phyloP scores from a whole-genome alignment of 2,888 invertebrate species.

The Agriopis marginaria region DNA sequence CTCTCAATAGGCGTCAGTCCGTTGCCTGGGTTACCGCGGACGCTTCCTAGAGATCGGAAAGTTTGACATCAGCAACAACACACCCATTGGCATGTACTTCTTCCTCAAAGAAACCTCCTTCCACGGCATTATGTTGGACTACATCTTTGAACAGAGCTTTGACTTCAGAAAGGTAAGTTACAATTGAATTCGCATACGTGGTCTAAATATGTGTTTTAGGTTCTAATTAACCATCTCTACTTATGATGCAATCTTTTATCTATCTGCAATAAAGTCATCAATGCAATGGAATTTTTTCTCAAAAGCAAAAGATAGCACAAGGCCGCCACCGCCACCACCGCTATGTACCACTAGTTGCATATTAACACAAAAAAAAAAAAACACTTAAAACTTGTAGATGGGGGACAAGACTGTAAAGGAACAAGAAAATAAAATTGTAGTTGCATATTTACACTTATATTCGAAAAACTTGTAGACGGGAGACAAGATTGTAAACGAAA shows the following conservation, averaged over 20 bases:
- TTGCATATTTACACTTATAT: too few species aligned
- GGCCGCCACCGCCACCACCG: too few species aligned
- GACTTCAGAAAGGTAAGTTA: slow-evolving; percentile 71
- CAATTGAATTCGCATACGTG: background rate
- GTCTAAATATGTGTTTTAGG: background rate
- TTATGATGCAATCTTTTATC: too few species aligned
- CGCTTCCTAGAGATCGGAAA: slow-evolving; percentile 93
- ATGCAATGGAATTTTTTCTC: too few species aligned
- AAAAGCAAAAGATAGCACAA: too few species aligned
- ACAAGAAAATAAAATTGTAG: too few species aligned
- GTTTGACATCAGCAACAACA: slow-evolving; percentile 90
- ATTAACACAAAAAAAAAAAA: too few species aligned
- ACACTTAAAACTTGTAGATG: too few species aligned
- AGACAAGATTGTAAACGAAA: background rate
- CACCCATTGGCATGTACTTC: slow-evolving; percentile 88
- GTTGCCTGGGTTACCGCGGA: slow-evolving; percentile 85
- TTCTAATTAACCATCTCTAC: background rate
- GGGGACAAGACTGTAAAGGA: too few species aligned
- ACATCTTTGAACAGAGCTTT: slow-evolving; percentile 75
- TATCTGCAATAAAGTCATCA: too few species aligned
- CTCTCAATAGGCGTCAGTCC: slow-evolving; percentile 74
- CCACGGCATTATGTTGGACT: slow-evolving; percentile 85
- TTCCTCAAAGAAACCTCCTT: slow-evolving; percentile 87
- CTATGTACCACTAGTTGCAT: too few species aligned
- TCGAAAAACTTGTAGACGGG: too few species aligned